phyloP scores from a whole-genome alignment of 1,140 invertebrate species.

The Metopolophium dirhodum region DNA sequence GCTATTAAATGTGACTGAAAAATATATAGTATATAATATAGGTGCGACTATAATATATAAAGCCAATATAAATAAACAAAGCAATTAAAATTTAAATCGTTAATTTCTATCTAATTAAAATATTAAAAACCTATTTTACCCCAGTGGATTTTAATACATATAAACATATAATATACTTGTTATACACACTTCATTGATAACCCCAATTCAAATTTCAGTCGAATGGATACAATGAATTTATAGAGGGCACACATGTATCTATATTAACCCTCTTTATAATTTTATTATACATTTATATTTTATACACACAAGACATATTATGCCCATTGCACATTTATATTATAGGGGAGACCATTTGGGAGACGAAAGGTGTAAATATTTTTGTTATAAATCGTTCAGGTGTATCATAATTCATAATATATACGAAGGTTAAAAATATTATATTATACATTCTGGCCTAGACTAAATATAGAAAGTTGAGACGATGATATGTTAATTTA shows the following conservation, averaged over 20 bases:
- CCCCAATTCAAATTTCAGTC: not conserved
- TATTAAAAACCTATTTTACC: not conserved
- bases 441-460: not conserved
- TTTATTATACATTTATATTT: not conserved
- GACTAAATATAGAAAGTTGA: not conserved
- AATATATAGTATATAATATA: not conserved
- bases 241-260: not conserved
- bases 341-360: not conserved
- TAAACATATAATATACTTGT: not conserved
- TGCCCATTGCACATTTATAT: not conserved
- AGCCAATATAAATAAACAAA: not conserved
- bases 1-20: no score
- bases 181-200: not conserved
- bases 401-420: not conserved
- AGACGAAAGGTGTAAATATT: conserved; percentile 6
- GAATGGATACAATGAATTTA: not conserved
- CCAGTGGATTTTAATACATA: not conserved
- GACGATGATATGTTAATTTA: not conserved
- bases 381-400: not conserved
- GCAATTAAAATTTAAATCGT: not conserved
- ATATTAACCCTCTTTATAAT: conserved; percentile 10
- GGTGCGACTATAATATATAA: not conserved
- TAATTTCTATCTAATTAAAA: not conserved
- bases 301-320: not conserved
- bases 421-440: not conserved